Evolutionary conservation across 2,888 invertebrate species (phyloP).

Genomic region (Poecilobothrus nobilitatus): DNA sequence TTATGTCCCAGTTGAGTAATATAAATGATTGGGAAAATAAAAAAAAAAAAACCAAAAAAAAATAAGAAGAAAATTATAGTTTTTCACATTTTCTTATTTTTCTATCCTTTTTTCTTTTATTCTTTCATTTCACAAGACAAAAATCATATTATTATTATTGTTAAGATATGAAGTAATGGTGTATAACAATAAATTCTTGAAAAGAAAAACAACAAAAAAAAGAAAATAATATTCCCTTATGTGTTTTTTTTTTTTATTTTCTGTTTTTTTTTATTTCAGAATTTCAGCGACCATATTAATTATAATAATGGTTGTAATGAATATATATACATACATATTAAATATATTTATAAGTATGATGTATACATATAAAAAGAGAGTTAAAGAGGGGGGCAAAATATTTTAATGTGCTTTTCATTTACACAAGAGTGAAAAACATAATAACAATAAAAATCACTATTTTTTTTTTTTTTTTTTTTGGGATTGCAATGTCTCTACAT

Average conservation of each 20-base stretch:
- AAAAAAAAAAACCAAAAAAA: too few species aligned
- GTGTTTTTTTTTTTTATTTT: neutral
- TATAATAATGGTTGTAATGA: neutral
- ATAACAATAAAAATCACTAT: too few species aligned
- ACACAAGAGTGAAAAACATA: too few species aligned
- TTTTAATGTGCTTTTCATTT: too few species aligned
- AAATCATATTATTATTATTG: neutral
- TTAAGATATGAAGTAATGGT: neutral
- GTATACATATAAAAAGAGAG: too few species aligned
- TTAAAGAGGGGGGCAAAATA: too few species aligned
- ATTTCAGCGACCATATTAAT: neutral
- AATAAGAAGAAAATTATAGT: too few species aligned
- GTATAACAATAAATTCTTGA: neutral
- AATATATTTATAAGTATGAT: too few species aligned
- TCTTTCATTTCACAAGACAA: neutral
- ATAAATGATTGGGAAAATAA: neutral
- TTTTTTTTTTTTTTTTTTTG: too few species aligned
- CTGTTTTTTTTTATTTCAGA: neutral
- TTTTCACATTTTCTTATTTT: neutral
- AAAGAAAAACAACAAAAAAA: neutral
- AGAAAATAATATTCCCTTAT: neutral
- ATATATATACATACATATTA: neutral
- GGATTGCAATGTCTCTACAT: too few species aligned
- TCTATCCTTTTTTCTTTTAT: neutral
- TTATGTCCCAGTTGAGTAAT: constrained; percentile 4